These are phyloP conservation scores for Phalacrocorax carbo DNA, from an alignment of 2,113 vertebrate genomes.

Conservation along the genomic window DNA sequence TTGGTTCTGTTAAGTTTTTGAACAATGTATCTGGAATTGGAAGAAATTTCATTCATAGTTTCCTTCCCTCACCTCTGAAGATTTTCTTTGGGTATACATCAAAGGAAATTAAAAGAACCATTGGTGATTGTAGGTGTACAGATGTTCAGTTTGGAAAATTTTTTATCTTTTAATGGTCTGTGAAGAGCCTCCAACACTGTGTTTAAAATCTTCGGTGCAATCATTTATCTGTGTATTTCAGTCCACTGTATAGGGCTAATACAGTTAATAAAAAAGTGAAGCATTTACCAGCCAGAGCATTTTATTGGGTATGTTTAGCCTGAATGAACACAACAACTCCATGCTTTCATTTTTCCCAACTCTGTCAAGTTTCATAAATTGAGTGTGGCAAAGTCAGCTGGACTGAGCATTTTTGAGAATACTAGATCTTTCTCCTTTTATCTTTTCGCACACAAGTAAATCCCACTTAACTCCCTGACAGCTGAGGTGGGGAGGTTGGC, in stretches of 20 bases:
- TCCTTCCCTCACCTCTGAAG: neutral
- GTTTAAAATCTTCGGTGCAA: neutral
- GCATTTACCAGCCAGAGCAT: neutral
- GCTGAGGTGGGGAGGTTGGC: too few species aligned
- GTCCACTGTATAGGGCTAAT: neutral
- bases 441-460: slow-evolving; percentile 36
- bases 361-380: slow-evolving; percentile 3
- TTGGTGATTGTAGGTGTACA: neutral
- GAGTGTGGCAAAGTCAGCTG: neutral
- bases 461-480: neutral
- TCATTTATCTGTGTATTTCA: neutral
- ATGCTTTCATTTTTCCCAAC: neutral
- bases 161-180: neutral
- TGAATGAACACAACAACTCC: neutral
- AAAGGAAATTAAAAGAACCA: neutral
- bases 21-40: neutral
- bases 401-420: neutral
- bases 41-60: neutral
- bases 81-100: neutral
- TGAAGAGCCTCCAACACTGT: fast-evolving
- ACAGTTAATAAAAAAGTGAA: neutral
- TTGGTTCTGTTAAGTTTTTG: neutral
- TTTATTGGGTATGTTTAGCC: slow-evolving; percentile 12
- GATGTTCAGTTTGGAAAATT: neutral
- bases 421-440: neutral